A percentile compares a stretch with the other conserved stretches of the same genome.
Conservation (phyloP, 92 coral and sea anemone species). For the Plumapathes pennacea region DNA sequence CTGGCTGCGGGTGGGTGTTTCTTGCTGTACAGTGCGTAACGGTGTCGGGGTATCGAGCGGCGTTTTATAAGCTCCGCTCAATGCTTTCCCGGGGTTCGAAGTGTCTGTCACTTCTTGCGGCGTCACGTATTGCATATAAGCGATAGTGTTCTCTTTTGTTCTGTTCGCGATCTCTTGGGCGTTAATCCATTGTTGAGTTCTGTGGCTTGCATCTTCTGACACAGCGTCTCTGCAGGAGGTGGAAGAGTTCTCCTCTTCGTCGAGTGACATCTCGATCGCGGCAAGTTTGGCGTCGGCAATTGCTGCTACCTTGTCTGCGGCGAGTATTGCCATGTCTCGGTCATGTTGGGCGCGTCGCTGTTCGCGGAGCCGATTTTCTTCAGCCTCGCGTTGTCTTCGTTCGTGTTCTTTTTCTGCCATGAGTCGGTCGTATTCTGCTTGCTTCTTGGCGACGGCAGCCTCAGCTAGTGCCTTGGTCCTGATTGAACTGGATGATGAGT, state of each 20-base stretch:
- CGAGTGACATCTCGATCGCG: conserved; percentile 34
- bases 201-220: conserved; percentile 2
- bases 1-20: not conserved
- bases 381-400: conserved; percentile 40
- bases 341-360: conserved; percentile 29
- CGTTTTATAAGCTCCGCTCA: not conserved
- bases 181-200: conserved; percentile 11
- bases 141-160: not conserved
- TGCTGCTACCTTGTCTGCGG: conserved; percentile 35
- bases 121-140: not conserved
- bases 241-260: conserved; percentile 17
- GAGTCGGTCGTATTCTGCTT: conserved; percentile 50
- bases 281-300: conserved; percentile 42
- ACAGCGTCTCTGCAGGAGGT: not conserved
- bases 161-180: too few relatives aligned
- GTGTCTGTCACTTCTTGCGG: not conserved
- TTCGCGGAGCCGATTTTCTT: conserved; percentile 30
- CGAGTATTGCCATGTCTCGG: conserved; percentile 42
- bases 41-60: not conserved
- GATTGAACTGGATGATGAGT: conserved; percentile 17
- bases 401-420: conserved; percentile 49
- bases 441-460: conserved; percentile 49
- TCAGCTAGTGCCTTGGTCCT: conserved; percentile 44
- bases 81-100: not conserved
- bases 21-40: not conserved